These are phyloP conservation scores for Campoletis raptor DNA, from an alignment of 2,888 invertebrate genomes.

Conservation along the genomic window DNA sequence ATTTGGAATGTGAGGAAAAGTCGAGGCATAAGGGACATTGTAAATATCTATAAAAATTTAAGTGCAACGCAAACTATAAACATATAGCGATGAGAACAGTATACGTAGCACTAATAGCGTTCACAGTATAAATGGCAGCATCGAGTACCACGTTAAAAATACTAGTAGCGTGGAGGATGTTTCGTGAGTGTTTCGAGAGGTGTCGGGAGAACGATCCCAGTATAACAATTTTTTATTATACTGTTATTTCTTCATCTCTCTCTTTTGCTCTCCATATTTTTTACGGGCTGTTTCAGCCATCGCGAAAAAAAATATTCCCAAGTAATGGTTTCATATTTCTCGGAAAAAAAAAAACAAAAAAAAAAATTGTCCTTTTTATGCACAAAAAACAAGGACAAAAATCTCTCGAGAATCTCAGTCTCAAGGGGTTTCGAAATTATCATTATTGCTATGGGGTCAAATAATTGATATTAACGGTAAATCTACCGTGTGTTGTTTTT, in stretches of 20 bases:
- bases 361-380: neutral
- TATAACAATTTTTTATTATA: slow-evolving; percentile 35
- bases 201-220: slow-evolving; percentile 28
- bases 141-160: slow-evolving; percentile 17
- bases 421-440: neutral
- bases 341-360: neutral
- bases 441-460: neutral
- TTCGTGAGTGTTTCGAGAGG: slow-evolving; percentile 26
- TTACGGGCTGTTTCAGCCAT: neutral
- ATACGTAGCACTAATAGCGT: slow-evolving; percentile 19
- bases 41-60: slow-evolving; percentile 23
- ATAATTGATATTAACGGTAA: neutral
- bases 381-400: neutral
- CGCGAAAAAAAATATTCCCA: neutral
- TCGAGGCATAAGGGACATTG: neutral
- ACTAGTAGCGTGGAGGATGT: slow-evolving; percentile 41
- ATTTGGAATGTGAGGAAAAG: slow-evolving; percentile 29
- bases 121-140: slow-evolving; percentile 34
- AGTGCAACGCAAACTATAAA: slow-evolving; percentile 5
- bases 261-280: slow-evolving; percentile 18
- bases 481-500: slow-evolving; percentile 12
- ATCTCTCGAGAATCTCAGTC: neutral
- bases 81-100: neutral
- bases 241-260: slow-evolving; percentile 17
- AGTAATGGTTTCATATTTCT: neutral